Evolutionary conservation across 2,888 invertebrate species (phyloP), one percentile per base, ranked within the genome.

Genomic region (Thera obeliscata): DNA sequence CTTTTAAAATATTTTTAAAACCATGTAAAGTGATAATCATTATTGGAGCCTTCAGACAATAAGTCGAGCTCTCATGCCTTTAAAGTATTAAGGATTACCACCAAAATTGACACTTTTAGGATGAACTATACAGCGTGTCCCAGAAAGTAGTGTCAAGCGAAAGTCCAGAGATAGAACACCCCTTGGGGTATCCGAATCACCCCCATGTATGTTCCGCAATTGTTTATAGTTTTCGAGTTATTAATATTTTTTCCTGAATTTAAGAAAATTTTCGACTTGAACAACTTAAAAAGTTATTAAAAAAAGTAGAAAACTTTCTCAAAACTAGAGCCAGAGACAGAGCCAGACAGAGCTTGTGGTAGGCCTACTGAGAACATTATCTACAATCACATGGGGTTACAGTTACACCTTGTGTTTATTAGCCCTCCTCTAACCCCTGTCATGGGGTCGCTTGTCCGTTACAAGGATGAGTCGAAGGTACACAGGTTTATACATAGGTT

Each of bases 351-450:
- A 22, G 22, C 22, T 22, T 22, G 22, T 22, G 22, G 22, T 22
- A 46, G 55, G 49, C 61, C 38, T 61, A 66, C 55, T 61, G 56
- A 35, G 38, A 55, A 64, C 61, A 64, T 63, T 60, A 69, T 52
- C 59, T 61, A 61, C 57, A 68, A 55, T 61, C 66, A 35, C 71
- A 69, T 67, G 60, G 62, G 71, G 70, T 70, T 76, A 75, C 77
- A 79, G 11, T 50, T 64, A 80, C 73, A 78, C 74, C 75, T 76
- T 71, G 74, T 81, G 81, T 79, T 83, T 80, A 81, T 82, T 82
- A 82, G 75, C 66, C 64, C 71, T 71, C 69, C 59, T 71, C 76
- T 66, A 76, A 82, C 84, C 84, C 82, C 78, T 84, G 84, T 83
- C 84, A 83, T 66, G 77, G 78, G 65, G 69, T 70, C 71, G 75